Percentiles rank a stretch among this genome's conserved stretches.
Conservation (phyloP, 2,113 vertebrate species). For the Dasyprocta punctata region DNA sequence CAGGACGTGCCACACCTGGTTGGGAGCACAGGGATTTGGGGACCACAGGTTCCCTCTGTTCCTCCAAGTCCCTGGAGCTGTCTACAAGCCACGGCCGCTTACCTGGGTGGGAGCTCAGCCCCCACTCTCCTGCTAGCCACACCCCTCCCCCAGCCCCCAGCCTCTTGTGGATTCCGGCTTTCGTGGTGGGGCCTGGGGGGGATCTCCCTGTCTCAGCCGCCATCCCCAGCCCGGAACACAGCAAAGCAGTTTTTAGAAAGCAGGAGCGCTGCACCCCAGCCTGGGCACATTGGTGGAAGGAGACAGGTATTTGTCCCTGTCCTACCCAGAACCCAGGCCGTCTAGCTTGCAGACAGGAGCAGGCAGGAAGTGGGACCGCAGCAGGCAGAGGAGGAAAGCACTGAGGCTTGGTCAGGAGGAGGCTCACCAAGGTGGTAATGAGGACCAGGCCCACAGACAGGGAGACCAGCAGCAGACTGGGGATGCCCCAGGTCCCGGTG, state of each 20-base stretch:
- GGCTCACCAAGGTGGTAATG: slow-evolving; percentile 89
- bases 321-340: background rate
- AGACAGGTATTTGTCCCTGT: background rate
- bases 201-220: background rate
- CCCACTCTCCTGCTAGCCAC: background rate
- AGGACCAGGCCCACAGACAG: slow-evolving; percentile 88
- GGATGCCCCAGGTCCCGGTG: slow-evolving; percentile 84
- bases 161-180: background rate
- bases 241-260: background rate
- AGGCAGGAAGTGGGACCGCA: slow-evolving; percentile 42
- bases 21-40: background rate
- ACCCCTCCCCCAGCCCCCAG: background rate
- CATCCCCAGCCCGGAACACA: background rate
- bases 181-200: background rate
- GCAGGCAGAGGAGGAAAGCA: background rate
- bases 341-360: slow-evolving; percentile 8
- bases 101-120: background rate
- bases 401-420: background rate
- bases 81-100: no score
- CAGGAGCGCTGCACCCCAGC: background rate
- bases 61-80: background rate
- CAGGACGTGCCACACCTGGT: slow-evolving; percentile 89
- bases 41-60: background rate
- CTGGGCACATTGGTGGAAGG: background rate
- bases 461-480: slow-evolving; percentile 87